A percentile compares a stretch with the other conserved stretches of the same genome.
phyloP scores from a whole-genome alignment of 1,140 invertebrate species.

The Drosophila bipectinata region DNA sequence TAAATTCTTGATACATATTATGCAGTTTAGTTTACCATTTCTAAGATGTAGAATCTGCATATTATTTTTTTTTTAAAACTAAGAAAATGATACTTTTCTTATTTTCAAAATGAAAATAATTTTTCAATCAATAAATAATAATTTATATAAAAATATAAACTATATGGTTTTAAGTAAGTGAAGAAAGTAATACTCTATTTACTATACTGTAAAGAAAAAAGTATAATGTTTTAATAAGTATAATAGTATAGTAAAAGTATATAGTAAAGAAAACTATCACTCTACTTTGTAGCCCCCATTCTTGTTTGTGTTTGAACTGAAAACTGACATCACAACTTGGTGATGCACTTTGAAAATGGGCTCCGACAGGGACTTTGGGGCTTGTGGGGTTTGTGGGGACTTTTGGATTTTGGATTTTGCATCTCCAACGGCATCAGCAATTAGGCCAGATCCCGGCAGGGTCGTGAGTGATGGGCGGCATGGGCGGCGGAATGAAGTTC shows the following conservation, averaged over 20 bases:
- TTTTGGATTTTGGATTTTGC: neutral
- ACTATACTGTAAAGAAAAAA: too few relatives aligned
- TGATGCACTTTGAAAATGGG: neutral
- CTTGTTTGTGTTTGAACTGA: neutral
- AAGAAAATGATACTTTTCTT: too few relatives aligned
- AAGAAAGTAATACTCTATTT: too few relatives aligned
- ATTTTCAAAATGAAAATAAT: too few relatives aligned
- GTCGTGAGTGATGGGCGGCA: slow-evolving; percentile 23
- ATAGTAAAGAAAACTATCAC: neutral
- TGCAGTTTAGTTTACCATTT: too few relatives aligned
- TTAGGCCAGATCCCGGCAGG: neutral
- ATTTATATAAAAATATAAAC: too few relatives aligned
- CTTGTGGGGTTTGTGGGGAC: neutral
- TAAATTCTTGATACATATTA: neutral
- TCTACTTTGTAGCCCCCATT: neutral
- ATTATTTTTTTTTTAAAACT: too few relatives aligned
- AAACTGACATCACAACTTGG: neutral
- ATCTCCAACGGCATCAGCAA: slow-evolving; percentile 11
- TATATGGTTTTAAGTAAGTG: too few relatives aligned
- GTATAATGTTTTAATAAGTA: too few relatives aligned
- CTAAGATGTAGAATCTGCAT: too few relatives aligned
- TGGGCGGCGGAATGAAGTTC: slow-evolving; percentile 8
- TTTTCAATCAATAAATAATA: too few relatives aligned
- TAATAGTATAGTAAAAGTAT: too few relatives aligned
- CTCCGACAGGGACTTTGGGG: neutral